Evolutionary conservation across 2,888 invertebrate species (phyloP).

Genomic region (Periphyllus acericola): DNA sequence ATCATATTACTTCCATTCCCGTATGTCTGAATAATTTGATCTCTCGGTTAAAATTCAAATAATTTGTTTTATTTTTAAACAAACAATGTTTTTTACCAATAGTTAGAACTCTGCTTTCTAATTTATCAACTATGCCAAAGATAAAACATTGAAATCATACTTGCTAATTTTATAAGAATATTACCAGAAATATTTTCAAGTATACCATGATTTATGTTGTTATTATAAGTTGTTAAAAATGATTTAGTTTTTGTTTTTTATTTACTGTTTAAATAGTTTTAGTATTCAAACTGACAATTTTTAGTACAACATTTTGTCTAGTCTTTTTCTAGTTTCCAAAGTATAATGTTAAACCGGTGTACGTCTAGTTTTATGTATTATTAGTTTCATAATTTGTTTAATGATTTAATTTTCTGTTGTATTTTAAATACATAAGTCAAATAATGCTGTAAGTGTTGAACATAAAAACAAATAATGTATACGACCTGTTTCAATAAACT

Average conservation of each 20-base stretch:
- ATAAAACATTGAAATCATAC: background rate
- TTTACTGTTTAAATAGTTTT: background rate
- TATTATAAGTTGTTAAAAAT: background rate
- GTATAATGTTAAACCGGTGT: background rate
- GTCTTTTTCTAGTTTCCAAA: background rate
- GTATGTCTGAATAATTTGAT: background rate
- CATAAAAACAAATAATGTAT: background rate
- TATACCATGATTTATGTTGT: background rate
- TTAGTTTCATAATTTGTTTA: background rate
- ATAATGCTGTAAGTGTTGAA: background rate
- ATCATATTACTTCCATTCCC: background rate
- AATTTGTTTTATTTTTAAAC: background rate
- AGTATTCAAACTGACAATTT: background rate
- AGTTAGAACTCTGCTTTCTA: background rate
- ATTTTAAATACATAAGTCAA: background rate
- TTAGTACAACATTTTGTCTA: background rate
- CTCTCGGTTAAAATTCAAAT: background rate
- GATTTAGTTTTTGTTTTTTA: background rate
- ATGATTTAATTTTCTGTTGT: background rate
- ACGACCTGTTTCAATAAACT: background rate
- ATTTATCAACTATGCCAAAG: conserved; percentile 25
- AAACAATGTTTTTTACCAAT: background rate
- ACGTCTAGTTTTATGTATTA: background rate
- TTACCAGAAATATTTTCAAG: background rate
- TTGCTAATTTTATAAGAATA: background rate